Base-by-base conservation (phyloP, 1,140 invertebrate genomes). In the Drosophila ohnishii region DNA sequence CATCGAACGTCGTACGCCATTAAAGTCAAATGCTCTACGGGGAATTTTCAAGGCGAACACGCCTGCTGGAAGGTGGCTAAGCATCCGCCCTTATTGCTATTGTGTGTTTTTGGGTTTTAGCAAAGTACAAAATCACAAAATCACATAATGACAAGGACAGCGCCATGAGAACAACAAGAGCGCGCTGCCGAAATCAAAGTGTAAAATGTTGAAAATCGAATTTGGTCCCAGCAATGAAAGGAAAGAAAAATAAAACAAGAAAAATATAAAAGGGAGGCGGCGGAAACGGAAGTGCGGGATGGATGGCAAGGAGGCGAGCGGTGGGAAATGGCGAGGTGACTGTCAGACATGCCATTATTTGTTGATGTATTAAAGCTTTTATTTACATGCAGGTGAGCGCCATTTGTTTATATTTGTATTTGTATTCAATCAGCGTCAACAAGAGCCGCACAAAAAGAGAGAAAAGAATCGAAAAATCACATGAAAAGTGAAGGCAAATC, bases 351-450 rank as follows among this genome's bases (percentile, higher is more conserved):
- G 83, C 83, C 79, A 83, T 73, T 72, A 87, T 79, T 86, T 83
- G 83, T 66, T 87, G 83, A 82, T 66, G 56, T 87, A 87, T 83
- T 86, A 86, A 86, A 87, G 83, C 71, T 79, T 82, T 83, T 86
- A 81, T 78, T 86, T 66, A 69, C 79, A 72, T 87, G 71, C 83
- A 82, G 83, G 83, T 86, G 83, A 75, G 71, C 66, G 75, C 76
- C 83, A 86, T 86, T 88, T 87, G 76, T 87, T 87, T 87, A 80
- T 81, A 80, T 85, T 77, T 80, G 73, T 73, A 57, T 84, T 84
- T 84, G 83, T 86, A 86, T 86, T 86, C 83, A 86, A 86, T 86
- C 83, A 86, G 83, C 83, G 83, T 87, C 83, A 83, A 83, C 73
- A 75, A 75, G 60, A 73, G 75, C 62, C 50, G 57, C 42, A 45